phyloP scores from a whole-genome alignment of 2,113 vertebrate genomes.

The Trochalopteron elliotii region DNA sequence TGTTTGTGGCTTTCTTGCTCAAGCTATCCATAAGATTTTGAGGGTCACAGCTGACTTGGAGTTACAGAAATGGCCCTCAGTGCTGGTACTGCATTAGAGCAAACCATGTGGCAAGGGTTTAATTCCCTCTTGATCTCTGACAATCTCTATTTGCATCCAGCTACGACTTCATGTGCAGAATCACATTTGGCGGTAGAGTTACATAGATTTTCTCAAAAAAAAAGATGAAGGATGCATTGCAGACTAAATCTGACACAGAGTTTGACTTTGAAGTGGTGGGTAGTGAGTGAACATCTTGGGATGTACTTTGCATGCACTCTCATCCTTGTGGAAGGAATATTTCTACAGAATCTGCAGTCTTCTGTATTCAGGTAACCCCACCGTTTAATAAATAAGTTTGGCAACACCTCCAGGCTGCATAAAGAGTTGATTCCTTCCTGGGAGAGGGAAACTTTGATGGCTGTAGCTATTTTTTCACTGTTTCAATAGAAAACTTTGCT shows the following conservation, averaged over 20 bases:
- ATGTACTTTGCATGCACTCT: neutral
- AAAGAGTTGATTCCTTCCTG: neutral
- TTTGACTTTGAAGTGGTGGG: neutral
- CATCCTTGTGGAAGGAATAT: neutral
- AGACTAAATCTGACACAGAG: neutral
- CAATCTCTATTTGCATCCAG: neutral
- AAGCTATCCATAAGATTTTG: neutral
- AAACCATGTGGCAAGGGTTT: neutral
- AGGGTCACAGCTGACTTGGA: neutral
- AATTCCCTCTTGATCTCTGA: neutral
- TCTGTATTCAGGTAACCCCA: neutral
- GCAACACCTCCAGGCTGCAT: neutral
- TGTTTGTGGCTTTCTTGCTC: neutral
- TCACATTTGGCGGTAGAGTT: neutral
- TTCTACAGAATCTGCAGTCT: neutral
- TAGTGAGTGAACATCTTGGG: neutral
- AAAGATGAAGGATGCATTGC: neutral
- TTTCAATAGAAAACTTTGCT: neutral
- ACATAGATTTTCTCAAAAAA: neutral
- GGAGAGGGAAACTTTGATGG: neutral
- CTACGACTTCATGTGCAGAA: neutral
- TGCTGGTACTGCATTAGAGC: neutral
- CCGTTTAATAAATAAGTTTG: neutral
- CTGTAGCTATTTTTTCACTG: neutral
- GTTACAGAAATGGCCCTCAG: neutral